Base-by-base conservation (phyloP, 2,797 vertebrate species). In the Otolemur crassicaudatus region DNA sequence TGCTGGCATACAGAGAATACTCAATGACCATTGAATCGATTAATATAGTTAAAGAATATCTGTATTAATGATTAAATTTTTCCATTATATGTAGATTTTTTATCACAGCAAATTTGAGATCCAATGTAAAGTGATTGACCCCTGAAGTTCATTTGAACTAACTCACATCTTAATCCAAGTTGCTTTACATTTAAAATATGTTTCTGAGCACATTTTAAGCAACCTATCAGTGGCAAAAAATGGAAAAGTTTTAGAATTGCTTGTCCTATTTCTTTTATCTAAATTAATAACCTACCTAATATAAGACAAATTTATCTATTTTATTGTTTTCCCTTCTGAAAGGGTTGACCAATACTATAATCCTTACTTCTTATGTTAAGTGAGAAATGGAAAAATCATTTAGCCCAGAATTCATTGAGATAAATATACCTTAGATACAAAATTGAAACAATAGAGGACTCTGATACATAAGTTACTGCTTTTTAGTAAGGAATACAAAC, bases 121-220 rank as follows among this genome's bases (percentile, higher is more conserved):
- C n/a, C 87, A 49, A 88, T 69, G 60, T 46, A 90, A 92, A 90
- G 13, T 58, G 67, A 92, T 65, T 88, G 53, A 89, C 90, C 97
- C 23, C 79, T 96, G 25, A 92, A 93, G 77, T 53, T 93, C 84
- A 90, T 10, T 29, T 90, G 23, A 94, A 82, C 29, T 91, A 49
- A 96, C 56, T 90, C 40, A 92, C 49, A 75, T 81, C 34, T 76
- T 95, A 93, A 82, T 81, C 75, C 5, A 96, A 77, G 23, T 56
- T 90, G 11, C 69, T 93, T 95, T 17, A 43, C 90, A 27, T 86
- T 96, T 83, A 81, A 94, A 92, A 87, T 95, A 65, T 29, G 4
- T 65, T 91, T 95, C 49, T 73, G 25, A 94, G 60, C 16, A 60
- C 0, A 2, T 81, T 75, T 94, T 90, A 63, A 95, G 72, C 86